Evolutionary conservation across 2,113 vertebrate genomes (phyloP), one percentile per base, ranked within the genome.

Genomic region (Pygoscelis antarcticus): DNA sequence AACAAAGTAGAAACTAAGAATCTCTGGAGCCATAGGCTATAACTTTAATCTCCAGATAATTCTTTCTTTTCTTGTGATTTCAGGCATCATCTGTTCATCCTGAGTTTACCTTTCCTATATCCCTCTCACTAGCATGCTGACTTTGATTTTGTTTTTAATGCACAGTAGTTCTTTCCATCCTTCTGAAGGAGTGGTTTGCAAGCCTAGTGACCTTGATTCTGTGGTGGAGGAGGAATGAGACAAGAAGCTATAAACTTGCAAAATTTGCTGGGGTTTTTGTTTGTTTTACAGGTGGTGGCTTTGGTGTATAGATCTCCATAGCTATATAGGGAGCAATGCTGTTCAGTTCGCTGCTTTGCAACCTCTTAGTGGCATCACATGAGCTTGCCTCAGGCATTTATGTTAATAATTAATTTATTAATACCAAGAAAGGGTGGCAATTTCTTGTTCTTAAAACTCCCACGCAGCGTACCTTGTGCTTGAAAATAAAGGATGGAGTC

Each of bases 401-500:
- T 69, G 69, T 65, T 89, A 74, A 51, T 87, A 91, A 95, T 96
- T 78, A 90, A 89, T 96, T 93, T 72, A 93, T 91, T 97, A 89
- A 84, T 89, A 72, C 61, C 83, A 85, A 23, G 68, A 89, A 57
- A 96, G 90, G 40, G 69, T 87, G 92, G 61, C 65, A 96, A 79
- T 97, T 97, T 96, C 97, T 93, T 95, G 69, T 94, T 97, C 96
- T 97, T 89, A 79, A 97, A 97, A 96, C 93, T 95, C 91, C 87
- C 96, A 94, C 47, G 5, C 87, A 89, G 80, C 5, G 14, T 87
- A 96, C 77, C 68, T 89, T 52, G 44, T 58, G 47, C 69, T 49
- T 89, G 52, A 25, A 95, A 95, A 89, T 72, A 82, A 83, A 82
- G 57, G 9, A 19, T 32, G 22, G 57, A 94, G 58, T 76, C 89